Evolutionary conservation across 2,113 vertebrate species (phyloP).

Genomic region (Manacus vitellinus): DNA sequence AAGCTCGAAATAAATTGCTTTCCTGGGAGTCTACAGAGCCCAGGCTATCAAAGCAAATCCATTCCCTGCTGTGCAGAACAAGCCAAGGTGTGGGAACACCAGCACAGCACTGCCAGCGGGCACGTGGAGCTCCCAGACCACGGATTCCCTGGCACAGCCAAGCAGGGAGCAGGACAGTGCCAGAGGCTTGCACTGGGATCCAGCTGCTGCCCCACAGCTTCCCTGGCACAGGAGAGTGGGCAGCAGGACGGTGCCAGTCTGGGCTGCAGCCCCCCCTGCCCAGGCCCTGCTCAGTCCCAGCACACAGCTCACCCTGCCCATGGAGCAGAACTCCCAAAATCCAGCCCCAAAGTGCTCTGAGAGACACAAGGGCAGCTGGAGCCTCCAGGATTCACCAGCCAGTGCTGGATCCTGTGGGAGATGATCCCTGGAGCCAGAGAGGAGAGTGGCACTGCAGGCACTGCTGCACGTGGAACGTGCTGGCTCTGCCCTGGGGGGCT

Average conservation of each 20-base stretch:
- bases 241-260: accelerated
- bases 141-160: not conserved
- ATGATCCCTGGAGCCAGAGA: not conserved
- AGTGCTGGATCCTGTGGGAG: not conserved
- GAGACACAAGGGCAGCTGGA: not conserved
- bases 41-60: not conserved
- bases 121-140: not conserved
- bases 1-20: not conserved
- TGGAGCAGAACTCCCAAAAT: not conserved
- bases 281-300: not conserved
- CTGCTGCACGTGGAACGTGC: accelerated
- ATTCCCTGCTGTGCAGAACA: not conserved
- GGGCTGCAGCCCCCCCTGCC: not conserved
- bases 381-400: accelerated
- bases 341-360: not conserved
- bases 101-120: not conserved
- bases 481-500: not conserved
- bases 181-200: not conserved
- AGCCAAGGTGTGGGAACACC: accelerated
- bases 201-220: not conserved
- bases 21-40: not conserved
- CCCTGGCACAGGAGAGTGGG: accelerated
- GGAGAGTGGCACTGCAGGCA: not conserved
- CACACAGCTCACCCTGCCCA: not conserved
- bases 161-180: not conserved